Base-by-base conservation (phyloP, 1,140 invertebrate genomes). In the Leptestheria dahalacensis region DNA sequence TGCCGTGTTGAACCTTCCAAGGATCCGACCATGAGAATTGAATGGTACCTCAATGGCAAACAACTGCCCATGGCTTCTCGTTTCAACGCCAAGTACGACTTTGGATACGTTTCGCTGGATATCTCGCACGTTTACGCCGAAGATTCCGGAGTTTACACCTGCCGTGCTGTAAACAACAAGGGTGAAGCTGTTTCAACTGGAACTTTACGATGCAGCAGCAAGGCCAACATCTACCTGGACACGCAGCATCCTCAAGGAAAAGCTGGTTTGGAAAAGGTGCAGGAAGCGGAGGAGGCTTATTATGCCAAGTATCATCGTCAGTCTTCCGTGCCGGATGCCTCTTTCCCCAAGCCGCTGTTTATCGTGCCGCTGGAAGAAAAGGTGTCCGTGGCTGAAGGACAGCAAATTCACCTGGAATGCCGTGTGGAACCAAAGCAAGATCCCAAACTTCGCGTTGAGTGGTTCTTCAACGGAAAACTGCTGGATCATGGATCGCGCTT, bases 381-480 rank as follows among this genome's bases (percentile, higher is more conserved):
- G 72, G 84, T 89, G 67, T 82, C 81, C 68, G 74, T 97, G 18
- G 79, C 82, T 59, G 96, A 99, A 76, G 85, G 87, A 46, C 84
- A 95, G 72, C 78, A 88, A 1, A 78, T 95, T 29, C 89, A 94
- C 72, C 77, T 99, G 61, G 91, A 97, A 73, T 91, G 86, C 51
- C 85, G 88, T 68, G 88, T 96, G 3, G 88, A 93, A 72, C 96
- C 95, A 0, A 91, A 96, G 71, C 85, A 93, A 69, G 96, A 99
- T 79, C 95, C 95, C 2, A 86, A 94, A 68, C 75, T 94, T n/a
- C 87, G 84, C 65, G 86, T 92, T 60, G 90, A 93, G 74, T 93
- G 89, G 90, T 92, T 88, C 71, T 89, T 93, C 66, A 93, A 94
- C 69, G 89, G 90, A 41, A 91, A 91, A 74, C 75, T 82, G 28